phyloP scores from a whole-genome alignment of 2,888 invertebrate genomes.

The Oscheius onirici region DNA sequence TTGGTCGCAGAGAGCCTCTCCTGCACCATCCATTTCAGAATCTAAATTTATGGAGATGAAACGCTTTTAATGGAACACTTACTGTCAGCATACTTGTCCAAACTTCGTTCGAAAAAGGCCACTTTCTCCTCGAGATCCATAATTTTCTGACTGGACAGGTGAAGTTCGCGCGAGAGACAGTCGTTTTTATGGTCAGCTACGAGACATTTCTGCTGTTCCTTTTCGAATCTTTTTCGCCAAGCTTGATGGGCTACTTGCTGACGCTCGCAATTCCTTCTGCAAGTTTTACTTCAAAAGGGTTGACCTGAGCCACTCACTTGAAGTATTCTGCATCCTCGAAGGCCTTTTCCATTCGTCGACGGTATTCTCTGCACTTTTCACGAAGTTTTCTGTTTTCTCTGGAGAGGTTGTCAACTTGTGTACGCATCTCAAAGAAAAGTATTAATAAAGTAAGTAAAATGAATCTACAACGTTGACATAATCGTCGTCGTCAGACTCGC shows the following conservation, averaged over 20 bases:
- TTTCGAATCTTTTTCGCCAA: neutral
- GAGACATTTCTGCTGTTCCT: conserved; percentile 14
- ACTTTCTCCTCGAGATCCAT: conserved; percentile 24
- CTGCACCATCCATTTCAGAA: conserved; percentile 9
- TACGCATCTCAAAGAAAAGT: neutral
- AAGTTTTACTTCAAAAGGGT: neutral
- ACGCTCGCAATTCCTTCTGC: neutral
- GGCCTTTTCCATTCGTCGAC: neutral
- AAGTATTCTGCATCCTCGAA: neutral
- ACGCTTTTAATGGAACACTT: neutral
- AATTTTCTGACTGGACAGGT: conserved; percentile 1
- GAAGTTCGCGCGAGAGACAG: neutral
- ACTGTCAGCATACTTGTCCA: neutral
- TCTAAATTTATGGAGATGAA: neutral
- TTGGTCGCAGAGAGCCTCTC: conserved; percentile 32
- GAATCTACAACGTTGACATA: neutral
- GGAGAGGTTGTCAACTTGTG: neutral
- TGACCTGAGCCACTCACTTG: neutral
- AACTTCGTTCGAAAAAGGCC: neutral
- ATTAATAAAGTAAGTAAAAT: neutral
- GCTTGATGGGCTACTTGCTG: neutral
- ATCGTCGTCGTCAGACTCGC: conserved; percentile 34
- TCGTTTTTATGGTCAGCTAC: neutral
- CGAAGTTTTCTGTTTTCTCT: neutral
- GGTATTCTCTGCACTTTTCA: conserved; percentile 1